Conservation (phyloP, 1,140 invertebrate genomes). For the Bombus picipes region DNA sequence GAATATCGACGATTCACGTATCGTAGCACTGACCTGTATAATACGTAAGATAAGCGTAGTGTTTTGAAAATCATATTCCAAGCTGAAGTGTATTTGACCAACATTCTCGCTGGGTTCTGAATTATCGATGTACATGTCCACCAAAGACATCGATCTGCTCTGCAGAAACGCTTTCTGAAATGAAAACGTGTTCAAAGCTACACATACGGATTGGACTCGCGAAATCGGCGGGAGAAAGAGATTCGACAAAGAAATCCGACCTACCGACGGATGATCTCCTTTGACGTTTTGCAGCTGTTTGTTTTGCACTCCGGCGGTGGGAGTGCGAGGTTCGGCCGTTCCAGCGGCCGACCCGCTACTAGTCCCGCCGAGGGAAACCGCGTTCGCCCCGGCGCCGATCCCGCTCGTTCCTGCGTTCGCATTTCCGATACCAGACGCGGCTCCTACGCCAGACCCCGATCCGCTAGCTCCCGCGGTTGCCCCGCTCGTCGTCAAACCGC, state of each 20-base stretch:
- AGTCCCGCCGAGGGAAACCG: conserved; percentile 75
- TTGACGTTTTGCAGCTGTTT: conserved; percentile 91
- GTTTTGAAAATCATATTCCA: conserved; percentile 98
- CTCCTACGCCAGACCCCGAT: neutral
- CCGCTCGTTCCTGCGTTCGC: conserved; percentile 74
- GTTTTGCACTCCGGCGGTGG: conserved; percentile 86
- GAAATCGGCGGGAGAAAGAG: too few species aligned
- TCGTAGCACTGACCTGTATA: conserved; percentile 88
- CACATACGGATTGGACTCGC: neutral
- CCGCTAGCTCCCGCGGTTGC: conserved; percentile 58
- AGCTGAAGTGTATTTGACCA: conserved; percentile 96
- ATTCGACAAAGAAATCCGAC: conserved; percentile 68
- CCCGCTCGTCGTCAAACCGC: conserved; percentile 78
- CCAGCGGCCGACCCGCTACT: conserved; percentile 71
- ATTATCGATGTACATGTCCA: conserved; percentile 97
- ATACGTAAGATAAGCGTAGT: conserved; percentile 96
- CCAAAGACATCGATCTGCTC: conserved; percentile 95
- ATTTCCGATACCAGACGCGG: conserved; percentile 68
- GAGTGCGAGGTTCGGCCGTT: conserved; percentile 85
- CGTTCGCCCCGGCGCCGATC: conserved; percentile 80
- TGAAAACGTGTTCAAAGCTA: neutral
- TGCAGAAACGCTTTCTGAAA: conserved; percentile 88
- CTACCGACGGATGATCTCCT: conserved; percentile 90
- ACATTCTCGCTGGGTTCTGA: conserved; percentile 95
- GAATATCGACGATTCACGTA: too few species aligned